These are phyloP conservation scores for Zele albiditarsus DNA, from an alignment of 2,888 invertebrate genomes.

Conservation along the genomic window DNA sequence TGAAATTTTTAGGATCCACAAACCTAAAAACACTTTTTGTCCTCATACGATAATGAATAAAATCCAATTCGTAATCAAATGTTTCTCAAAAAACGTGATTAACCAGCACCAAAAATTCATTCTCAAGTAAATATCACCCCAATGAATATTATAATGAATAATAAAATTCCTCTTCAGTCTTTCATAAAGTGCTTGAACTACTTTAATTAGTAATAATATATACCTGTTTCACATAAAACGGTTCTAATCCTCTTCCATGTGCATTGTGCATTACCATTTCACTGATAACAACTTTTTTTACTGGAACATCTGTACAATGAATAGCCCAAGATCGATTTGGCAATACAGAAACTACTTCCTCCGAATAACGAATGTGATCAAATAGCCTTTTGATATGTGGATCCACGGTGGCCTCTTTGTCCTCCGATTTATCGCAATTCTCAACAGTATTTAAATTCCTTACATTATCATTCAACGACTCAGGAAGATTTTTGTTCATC, in stretches of 20 bases:
- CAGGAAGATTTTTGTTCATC: not conserved
- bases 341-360: slow-evolving; percentile 50
- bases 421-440: not conserved
- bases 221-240: slow-evolving; percentile 56
- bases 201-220: not conserved
- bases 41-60: no score
- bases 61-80: no score
- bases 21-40: no score
- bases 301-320: slow-evolving; percentile 51
- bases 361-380: slow-evolving; percentile 48
- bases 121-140: no score
- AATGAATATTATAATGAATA: no score
- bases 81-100: no score
- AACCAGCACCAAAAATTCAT: no score
- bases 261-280: slow-evolving; percentile 47
- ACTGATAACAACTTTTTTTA: slow-evolving; percentile 53
- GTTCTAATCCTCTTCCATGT: slow-evolving; percentile 46
- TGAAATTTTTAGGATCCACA: no score
- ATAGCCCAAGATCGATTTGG: slow-evolving; percentile 56
- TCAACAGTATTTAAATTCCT: not conserved
- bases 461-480: not conserved
- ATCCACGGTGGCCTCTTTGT: not conserved
- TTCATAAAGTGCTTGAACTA: no score
- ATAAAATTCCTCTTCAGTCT: no score
- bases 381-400: slow-evolving; percentile 39